Percentiles rank a stretch among this genome's conserved stretches.
Conservation (phyloP, 2,113 vertebrate species). For the Isurus oxyrinchus region DNA sequence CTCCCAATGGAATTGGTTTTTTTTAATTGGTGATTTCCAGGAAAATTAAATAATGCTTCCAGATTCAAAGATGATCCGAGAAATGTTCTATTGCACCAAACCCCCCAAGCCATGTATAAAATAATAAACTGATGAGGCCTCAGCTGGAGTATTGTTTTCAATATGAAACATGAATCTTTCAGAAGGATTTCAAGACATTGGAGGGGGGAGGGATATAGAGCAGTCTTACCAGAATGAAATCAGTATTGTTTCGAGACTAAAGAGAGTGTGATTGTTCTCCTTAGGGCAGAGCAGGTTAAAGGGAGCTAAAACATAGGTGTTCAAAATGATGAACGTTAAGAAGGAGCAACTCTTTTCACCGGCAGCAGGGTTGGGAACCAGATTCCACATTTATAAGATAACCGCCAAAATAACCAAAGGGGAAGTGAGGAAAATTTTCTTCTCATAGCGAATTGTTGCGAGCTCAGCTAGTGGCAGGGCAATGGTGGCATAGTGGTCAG, state of each 20-base stretch:
- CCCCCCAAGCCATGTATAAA: neutral
- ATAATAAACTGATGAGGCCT: neutral
- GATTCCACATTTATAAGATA: neutral
- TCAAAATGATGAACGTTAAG: neutral
- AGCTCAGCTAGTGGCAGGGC: no score
- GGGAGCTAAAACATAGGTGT: neutral
- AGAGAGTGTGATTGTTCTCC: neutral
- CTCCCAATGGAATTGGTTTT: neutral
- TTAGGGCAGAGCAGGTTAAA: neutral
- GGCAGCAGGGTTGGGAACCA: neutral
- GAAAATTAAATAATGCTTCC: neutral
- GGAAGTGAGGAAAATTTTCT: neutral
- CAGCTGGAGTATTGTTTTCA: neutral
- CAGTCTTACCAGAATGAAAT: neutral
- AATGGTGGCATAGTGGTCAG: no score
- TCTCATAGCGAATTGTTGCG: neutral
- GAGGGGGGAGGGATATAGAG: neutral
- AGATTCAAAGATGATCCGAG: neutral
- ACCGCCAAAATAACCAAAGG: neutral
- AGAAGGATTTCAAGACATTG: neutral
- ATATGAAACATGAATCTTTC: neutral
- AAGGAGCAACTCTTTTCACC: neutral
- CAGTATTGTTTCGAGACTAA: neutral
- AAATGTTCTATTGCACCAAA: neutral
- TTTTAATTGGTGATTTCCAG: neutral